phyloP scores from a whole-genome alignment of 2,797 vertebrate genomes.

The Propithecus deckenii region DNA sequence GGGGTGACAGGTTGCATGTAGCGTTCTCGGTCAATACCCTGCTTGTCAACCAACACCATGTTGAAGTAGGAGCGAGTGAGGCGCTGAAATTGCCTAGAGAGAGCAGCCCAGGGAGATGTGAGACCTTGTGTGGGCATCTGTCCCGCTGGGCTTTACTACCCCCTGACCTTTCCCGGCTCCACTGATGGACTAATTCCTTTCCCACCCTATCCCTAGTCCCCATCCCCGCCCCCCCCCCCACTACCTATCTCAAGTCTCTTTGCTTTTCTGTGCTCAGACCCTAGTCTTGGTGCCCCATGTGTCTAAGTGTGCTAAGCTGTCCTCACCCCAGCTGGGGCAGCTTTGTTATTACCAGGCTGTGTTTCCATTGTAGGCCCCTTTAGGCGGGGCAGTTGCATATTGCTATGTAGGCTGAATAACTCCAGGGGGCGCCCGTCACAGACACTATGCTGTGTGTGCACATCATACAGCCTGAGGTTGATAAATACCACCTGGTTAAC shows the following conservation, averaged over 20 bases:
- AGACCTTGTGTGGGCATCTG: not conserved
- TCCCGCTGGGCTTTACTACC: not conserved
- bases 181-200: not conserved
- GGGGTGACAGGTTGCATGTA: slow-evolving; percentile 91
- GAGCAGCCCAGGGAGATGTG: not conserved
- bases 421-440: not conserved
- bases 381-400: not conserved
- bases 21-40: slow-evolving; percentile 92
- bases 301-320: not conserved
- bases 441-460: not conserved
- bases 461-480: not conserved
- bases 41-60: slow-evolving; percentile 93
- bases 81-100: slow-evolving; percentile 89
- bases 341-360: not conserved
- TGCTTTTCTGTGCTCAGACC: not conserved
- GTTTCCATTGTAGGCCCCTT: not conserved
- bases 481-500: not conserved
- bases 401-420: not conserved
- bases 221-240: not conserved
- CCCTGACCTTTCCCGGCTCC: not conserved
- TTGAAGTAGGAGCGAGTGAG: slow-evolving; percentile 93
- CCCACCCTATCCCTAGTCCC: not conserved
- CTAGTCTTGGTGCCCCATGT: not conserved
- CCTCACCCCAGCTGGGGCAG: not conserved
- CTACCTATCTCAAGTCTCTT: not conserved